A percentile compares a stretch with the other conserved stretches of the same genome.
These are phyloP conservation scores for Microtus richardsoni DNA, from an alignment of 2,113 vertebrate species.

Conservation along the genomic window DNA sequence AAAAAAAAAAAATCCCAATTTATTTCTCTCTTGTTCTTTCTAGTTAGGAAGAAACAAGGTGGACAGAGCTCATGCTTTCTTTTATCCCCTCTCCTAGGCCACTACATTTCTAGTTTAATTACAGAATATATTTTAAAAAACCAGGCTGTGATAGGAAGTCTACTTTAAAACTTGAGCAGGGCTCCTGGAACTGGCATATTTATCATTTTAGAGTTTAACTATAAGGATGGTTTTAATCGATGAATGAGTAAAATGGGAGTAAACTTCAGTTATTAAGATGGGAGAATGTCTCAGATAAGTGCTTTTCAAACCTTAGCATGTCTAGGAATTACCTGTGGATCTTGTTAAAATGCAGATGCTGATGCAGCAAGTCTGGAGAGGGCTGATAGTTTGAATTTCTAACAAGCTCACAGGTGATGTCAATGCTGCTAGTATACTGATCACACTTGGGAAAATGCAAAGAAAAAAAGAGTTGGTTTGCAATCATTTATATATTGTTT, in stretches of 20 bases:
- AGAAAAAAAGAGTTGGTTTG: neutral
- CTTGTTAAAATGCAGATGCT: slow-evolving; percentile 41
- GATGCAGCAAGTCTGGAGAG: neutral
- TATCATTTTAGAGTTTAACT: slow-evolving; percentile 48
- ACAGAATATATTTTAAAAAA: slow-evolving; percentile 61
- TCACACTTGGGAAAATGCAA: slow-evolving; percentile 18
- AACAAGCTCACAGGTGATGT: slow-evolving; percentile 61
- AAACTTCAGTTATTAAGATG: slow-evolving; percentile 30
- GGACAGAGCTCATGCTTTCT: slow-evolving; percentile 14
- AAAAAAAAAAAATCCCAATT: slow-evolving; percentile 53
- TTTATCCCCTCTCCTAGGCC: neutral
- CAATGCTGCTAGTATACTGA: slow-evolving; percentile 1
- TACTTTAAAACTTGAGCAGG: slow-evolving; percentile 43
- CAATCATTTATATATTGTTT: slow-evolving; percentile 26
- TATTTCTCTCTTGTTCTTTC: slow-evolving; percentile 46
- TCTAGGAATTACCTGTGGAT: slow-evolving; percentile 28
- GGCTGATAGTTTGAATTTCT: slow-evolving; percentile 53
- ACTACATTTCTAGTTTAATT: slow-evolving; percentile 45
- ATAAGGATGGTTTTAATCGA: slow-evolving; percentile 2
- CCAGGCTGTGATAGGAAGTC: neutral
- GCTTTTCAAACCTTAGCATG: slow-evolving; percentile 20
- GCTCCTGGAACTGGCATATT: neutral
- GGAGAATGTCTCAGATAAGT: neutral
- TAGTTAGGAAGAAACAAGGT: slow-evolving; percentile 51
- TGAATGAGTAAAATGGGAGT: slow-evolving; percentile 27